Conservation (phyloP, 2,113 vertebrate genomes). For the Camelus dromedarius region DNA sequence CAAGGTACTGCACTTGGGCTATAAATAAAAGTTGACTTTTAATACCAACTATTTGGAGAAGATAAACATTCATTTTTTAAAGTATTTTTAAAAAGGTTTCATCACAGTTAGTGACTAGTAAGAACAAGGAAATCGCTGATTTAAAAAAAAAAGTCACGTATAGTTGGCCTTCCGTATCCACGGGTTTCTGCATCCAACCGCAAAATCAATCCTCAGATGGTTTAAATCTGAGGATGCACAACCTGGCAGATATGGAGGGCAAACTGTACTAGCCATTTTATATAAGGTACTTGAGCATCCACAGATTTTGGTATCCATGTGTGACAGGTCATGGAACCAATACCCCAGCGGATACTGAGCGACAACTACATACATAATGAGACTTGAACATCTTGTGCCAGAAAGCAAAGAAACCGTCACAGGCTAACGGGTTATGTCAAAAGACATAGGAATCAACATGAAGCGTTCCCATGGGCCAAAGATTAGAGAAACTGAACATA, state of each 20-base stretch:
- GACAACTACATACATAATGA: not conserved
- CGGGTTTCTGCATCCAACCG: not conserved
- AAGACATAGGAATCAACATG: not conserved
- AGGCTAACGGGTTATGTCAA: not conserved
- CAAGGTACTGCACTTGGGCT: not conserved
- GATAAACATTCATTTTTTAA: not conserved
- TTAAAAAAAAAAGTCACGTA: not conserved
- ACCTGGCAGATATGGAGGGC: not conserved
- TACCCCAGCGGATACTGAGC: not conserved
- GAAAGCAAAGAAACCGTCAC: not conserved
- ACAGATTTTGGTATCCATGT: not conserved
- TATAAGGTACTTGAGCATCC: not conserved
- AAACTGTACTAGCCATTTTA: not conserved
- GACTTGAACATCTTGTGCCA: not conserved
- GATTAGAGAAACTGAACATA: not conserved
- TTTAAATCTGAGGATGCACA: not conserved
- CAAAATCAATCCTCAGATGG: not conserved
- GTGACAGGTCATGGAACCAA: not conserved
- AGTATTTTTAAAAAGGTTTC: not conserved
- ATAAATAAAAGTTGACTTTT: slow-evolving; percentile 23
- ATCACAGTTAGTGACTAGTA: not conserved
- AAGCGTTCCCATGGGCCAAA: not conserved
- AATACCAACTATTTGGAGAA: not conserved
- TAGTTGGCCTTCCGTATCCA: not conserved
- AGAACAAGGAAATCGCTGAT: not conserved